Evolutionary conservation across 2,888 invertebrate species (phyloP).

Genomic region (Gasteruption jaculator): DNA sequence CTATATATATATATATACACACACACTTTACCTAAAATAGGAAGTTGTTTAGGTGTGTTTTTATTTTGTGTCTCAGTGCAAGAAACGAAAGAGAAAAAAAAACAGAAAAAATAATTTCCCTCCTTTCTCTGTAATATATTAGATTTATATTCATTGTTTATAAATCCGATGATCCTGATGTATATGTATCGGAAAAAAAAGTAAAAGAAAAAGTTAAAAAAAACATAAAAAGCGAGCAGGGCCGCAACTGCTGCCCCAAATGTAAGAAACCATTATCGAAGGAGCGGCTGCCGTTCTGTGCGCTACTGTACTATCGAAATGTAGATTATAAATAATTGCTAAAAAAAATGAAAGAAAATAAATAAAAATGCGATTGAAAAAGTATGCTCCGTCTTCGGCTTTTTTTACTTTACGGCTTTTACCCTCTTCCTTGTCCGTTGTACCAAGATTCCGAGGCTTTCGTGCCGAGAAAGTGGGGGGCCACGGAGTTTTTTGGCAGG

Average conservation of each 20-base stretch:
- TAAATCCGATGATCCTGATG: constrained; percentile 33
- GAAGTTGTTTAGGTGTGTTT: too few relatives aligned
- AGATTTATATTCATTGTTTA: constrained; percentile 31
- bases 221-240: constrained; percentile 44
- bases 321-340: constrained; percentile 51
- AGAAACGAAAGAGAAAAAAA: constrained; percentile 20
- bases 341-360: constrained; percentile 39
- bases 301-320: constrained; percentile 50
- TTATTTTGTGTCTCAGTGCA: too few relatives aligned
- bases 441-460: not conserved
- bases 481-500: not conserved
- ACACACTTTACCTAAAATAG: too few relatives aligned
- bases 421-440: not conserved
- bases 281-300: constrained; percentile 46
- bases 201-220: too few relatives aligned
- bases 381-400: constrained; percentile 39
- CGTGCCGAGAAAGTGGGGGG: not conserved
- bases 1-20: too few relatives aligned
- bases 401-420: constrained; percentile 35
- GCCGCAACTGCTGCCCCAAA: constrained; percentile 44
- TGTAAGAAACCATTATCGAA: constrained; percentile 24
- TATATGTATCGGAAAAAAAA: constrained; percentile 28
- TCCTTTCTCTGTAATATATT: constrained; percentile 49
- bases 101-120: constrained; percentile 13
- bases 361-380: constrained; percentile 49